Base-by-base conservation (phyloP, 1,140 invertebrate genomes). In the Drosophila nigromelanica region DNA sequence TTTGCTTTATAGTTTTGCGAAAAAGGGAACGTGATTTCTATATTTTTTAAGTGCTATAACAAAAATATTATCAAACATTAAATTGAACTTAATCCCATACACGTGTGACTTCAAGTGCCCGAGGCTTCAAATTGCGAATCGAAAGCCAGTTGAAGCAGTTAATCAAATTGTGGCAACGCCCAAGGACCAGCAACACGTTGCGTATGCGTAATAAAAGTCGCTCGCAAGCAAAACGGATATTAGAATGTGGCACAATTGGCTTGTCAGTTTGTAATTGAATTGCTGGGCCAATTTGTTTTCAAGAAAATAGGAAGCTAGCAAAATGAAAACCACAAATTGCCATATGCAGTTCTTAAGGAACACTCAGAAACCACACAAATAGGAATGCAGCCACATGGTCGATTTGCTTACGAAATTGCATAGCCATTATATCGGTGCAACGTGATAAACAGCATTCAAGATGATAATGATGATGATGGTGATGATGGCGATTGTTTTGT, bases 261-360 rank as follows among this genome's bases (percentile, higher is more conserved):
- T 74, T 61, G 59, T 73, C 59, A 73, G 62, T 35, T 63, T 35
- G 68, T 86, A 85, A 85, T 81, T 80, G 78, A 80, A 80, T 85
- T 66, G 78, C 51, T 61, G 59, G 52, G 50, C 58, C 77, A 74
- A 64, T 47, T 54, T 5, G 45, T 8, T n/a, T 4, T 3, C 35
- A 47, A 27, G 24, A 30, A 40, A 21, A 27, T 27, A 27, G 27
- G 27, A 27, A 27, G 5, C 27, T 6, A 27, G 67, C 58, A 52
- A 27, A 43, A 66, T 55, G 39, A 39, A 21, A 24, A 27, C 35
- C n/a, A 40, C 27, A 42, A 64, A 61, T 73, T 72, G 66, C 59
- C 69, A 47, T 14, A 30, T 59, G 42, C 62, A 60, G 47, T 37
- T 43, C 60, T 35, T 48, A 64, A 37, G 33, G 35, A 40, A 64